Percentiles rank a stretch among this genome's conserved stretches.
phyloP scores from a whole-genome alignment of 1,140 invertebrate genomes.

The Drepana arcuata region DNA sequence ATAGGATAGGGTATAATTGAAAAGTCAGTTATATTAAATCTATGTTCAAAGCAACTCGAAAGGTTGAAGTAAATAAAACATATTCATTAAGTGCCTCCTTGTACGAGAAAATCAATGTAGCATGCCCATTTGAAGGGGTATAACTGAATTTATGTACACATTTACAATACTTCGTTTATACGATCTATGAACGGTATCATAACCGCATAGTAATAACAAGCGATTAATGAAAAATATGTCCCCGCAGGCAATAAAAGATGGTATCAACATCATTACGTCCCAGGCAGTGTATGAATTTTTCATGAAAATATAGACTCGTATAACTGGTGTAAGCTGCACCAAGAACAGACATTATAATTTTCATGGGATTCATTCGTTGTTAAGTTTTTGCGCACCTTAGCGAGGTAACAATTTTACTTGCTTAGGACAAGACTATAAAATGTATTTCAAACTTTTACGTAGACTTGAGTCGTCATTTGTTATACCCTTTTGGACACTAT shows the following conservation, averaged over 20 bases:
- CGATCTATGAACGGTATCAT: too few relatives aligned
- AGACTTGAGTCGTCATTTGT: slow-evolving; percentile 40
- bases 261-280: slow-evolving; percentile 59
- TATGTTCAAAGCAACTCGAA: too few relatives aligned
- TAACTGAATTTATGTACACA: too few relatives aligned
- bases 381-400: slow-evolving; percentile 38
- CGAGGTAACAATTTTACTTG: slow-evolving; percentile 25
- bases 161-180: too few relatives aligned
- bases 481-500: slow-evolving; percentile 23
- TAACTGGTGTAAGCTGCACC: slow-evolving; percentile 34
- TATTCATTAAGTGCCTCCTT: too few relatives aligned
- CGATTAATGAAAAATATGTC: slow-evolving; percentile 62
- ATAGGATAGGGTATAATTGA: too few relatives aligned
- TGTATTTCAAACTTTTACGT: slow-evolving; percentile 26
- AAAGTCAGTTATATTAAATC: too few relatives aligned
- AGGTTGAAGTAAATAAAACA: too few relatives aligned
- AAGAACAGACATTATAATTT: slow-evolving; percentile 39
- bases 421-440: slow-evolving; percentile 43
- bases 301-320: slow-evolving; percentile 61
- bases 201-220: slow-evolving; percentile 27
- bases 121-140: too few relatives aligned
- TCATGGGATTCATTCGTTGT: slow-evolving; percentile 30
- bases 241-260: slow-evolving; percentile 57
- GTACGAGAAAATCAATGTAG: too few relatives aligned
- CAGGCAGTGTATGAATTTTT: slow-evolving; percentile 62